A percentile compares a stretch with the other conserved stretches of the same genome.
phyloP scores from a whole-genome alignment of 2,888 invertebrate species.

The Empis stercorea region DNA sequence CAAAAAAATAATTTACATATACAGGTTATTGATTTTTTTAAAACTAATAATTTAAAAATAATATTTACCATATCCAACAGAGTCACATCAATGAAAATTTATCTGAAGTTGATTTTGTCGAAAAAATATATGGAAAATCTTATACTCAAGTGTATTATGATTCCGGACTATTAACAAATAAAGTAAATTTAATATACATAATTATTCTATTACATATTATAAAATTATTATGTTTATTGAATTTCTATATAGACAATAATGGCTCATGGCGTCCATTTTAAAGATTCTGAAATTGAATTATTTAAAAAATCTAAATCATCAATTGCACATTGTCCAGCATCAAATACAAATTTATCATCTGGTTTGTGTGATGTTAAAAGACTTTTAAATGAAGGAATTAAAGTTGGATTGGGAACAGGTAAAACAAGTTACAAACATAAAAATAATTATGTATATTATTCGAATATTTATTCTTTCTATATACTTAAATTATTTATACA shows the following conservation, averaged over 20 bases:
- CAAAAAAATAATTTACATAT: constrained; percentile 52
- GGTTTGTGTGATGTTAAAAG: constrained; percentile 67
- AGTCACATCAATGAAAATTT: constrained; percentile 76
- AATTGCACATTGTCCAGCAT: constrained; percentile 76
- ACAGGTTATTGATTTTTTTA: constrained; percentile 53
- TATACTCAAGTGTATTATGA: constrained; percentile 69
- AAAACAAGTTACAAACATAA: constrained; percentile 12
- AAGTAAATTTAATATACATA: constrained; percentile 39
- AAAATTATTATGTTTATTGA: constrained; percentile 7
- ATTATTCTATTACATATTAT: neutral
- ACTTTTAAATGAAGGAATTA: constrained; percentile 48
- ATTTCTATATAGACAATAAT: constrained; percentile 49
- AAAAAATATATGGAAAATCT: constrained; percentile 40
- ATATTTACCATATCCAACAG: constrained; percentile 38
- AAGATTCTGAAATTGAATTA: constrained; percentile 52
- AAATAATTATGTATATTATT: neutral
- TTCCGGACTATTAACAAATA: constrained; percentile 57
- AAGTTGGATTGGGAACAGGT: constrained; percentile 81
- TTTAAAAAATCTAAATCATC: constrained; percentile 49
- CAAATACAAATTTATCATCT: constrained; percentile 67
- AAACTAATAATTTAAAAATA: neutral
- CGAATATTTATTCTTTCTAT: constrained; percentile 1
- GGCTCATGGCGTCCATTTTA: constrained; percentile 72
- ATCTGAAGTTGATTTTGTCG: constrained; percentile 56
- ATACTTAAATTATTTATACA: constrained; percentile 26